Evolutionary conservation across 2,888 invertebrate species (phyloP), one percentile per base, ranked within the genome.

Genomic region (Nasonovia ribisnigri): DNA sequence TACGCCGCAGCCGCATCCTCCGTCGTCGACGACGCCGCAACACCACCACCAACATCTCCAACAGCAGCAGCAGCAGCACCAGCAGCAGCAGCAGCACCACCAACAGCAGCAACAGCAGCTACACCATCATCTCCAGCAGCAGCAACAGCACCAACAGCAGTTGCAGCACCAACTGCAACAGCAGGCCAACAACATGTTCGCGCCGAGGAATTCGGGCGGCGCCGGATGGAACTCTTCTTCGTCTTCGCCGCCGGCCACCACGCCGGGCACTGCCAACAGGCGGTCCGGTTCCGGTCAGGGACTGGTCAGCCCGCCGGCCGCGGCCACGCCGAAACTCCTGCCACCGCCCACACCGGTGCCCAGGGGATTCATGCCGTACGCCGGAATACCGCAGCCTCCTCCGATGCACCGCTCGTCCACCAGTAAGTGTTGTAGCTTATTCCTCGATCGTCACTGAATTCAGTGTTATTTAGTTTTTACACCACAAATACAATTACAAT

Each of bases 271-370:
- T 6, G 93, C 92, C 95, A 95, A 94, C 60, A 88, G 92, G 42
- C 93, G 92, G 48, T 93, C 94, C 94, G 92, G 88, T 48, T 91
- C 94, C 67, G 94, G 86, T 42, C 94, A 95, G 95, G 94, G 95
- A 95, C 94, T 96, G 95, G 95, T 94, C 77, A 96, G 96, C 95
- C 96, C 96, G 95, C 96, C 96, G 84, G 96, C 96, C 94, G 96
- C 96, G 86, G 96, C 97, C 92, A 96, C 96, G 43, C 96, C 96
- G 91, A 96, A 97, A 95, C 96, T 97, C 84, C 96, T 97, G 95
- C 97, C 97, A 10, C 96, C 97, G 29, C 96, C 96, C 87, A 95
- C 97, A 88, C 96, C 97, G 95, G 43, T 97, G 95, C 96, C 97
- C 24, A 96, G 97, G 94, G 96, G 97, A 94, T 97, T 97, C 95